These are phyloP conservation scores for Seriola dumerili DNA, from an alignment of 2,113 vertebrate species.

Conservation along the genomic window DNA sequence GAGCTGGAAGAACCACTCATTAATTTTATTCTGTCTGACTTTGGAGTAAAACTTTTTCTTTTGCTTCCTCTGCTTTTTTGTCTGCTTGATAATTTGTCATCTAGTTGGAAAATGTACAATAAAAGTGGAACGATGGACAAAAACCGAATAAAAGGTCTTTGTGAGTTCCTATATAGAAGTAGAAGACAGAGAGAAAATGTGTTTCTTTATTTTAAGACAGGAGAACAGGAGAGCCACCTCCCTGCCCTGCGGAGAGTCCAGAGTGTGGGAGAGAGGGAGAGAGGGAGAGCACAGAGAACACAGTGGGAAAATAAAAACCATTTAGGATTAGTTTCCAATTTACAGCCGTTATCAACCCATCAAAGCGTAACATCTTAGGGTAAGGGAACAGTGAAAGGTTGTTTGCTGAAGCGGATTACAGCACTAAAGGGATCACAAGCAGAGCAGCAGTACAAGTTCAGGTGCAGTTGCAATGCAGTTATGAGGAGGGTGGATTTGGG, in stretches of 20 bases:
- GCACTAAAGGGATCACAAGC: constrained; percentile 74
- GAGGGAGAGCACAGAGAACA: constrained; percentile 27
- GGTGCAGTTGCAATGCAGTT: constrained; percentile 39
- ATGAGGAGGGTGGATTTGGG: constrained; percentile 38
- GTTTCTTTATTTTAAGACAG: not conserved
- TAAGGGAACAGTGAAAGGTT: constrained; percentile 65
- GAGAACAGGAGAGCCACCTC: not conserved
- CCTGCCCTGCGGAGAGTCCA: not conserved
- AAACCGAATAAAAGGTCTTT: no score
- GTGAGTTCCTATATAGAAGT: not conserved
- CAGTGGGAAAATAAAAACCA: constrained; percentile 58
- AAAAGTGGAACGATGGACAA: no score
- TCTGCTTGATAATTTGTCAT: no score
- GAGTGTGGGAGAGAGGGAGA: constrained; percentile 12
- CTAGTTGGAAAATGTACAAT: no score
- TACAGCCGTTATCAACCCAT: constrained; percentile 70
- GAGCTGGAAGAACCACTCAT: no score
- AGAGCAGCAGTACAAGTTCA: constrained; percentile 53
- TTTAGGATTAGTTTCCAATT: constrained; percentile 78
- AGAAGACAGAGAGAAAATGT: not conserved
- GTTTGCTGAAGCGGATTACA: constrained; percentile 76
- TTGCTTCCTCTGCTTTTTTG: no score
- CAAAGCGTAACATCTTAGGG: constrained; percentile 62
- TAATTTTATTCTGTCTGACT: no score
- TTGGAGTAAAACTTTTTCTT: no score